These are phyloP conservation scores for Drosophila ochracea DNA, from an alignment of 2,888 invertebrate species.

Conservation along the genomic window DNA sequence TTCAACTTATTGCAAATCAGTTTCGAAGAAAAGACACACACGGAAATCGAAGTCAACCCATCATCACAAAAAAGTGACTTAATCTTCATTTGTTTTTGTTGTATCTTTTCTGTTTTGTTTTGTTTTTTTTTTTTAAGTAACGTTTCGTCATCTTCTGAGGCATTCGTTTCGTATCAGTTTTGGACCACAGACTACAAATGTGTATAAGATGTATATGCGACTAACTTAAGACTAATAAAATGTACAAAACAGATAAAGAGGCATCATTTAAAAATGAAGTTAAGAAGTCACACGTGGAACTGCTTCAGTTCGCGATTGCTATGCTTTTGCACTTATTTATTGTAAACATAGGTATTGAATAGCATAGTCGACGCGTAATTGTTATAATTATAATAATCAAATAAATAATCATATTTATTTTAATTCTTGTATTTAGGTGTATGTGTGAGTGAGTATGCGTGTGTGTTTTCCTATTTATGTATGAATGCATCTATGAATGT, in stretches of 20 bases:
- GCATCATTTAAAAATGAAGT: neutral
- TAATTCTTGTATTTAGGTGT: slow-evolving; percentile 7
- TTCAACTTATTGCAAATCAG: slow-evolving; percentile 28
- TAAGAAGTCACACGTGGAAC: slow-evolving; percentile 9
- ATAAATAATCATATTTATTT: slow-evolving; percentile 40
- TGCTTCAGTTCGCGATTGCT: slow-evolving; percentile 12
- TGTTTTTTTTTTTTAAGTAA: slow-evolving; percentile 13
- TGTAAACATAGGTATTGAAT: slow-evolving; percentile 11
- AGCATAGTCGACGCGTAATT: slow-evolving; percentile 2
- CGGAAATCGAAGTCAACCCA: slow-evolving; percentile 9
- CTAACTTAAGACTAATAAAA: slow-evolving; percentile 59
- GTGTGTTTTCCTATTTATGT: slow-evolving; percentile 4
- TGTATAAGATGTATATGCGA: neutral
- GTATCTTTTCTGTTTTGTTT: slow-evolving; percentile 4
- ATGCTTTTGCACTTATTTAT: slow-evolving; percentile 23
- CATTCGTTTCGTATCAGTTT: slow-evolving; percentile 36
- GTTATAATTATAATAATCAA: slow-evolving; percentile 23
- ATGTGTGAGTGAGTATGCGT: neutral
- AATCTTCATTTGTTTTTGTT: neutral
- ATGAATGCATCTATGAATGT: neutral
- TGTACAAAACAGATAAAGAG: slow-evolving; percentile 21
- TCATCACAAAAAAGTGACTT: neutral
- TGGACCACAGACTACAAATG: slow-evolving; percentile 53
- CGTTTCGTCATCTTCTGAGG: slow-evolving; percentile 30
- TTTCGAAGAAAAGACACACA: slow-evolving; percentile 25